Evolutionary conservation across 2,113 vertebrate genomes (phyloP).

Genomic region (Rhea pennata): DNA sequence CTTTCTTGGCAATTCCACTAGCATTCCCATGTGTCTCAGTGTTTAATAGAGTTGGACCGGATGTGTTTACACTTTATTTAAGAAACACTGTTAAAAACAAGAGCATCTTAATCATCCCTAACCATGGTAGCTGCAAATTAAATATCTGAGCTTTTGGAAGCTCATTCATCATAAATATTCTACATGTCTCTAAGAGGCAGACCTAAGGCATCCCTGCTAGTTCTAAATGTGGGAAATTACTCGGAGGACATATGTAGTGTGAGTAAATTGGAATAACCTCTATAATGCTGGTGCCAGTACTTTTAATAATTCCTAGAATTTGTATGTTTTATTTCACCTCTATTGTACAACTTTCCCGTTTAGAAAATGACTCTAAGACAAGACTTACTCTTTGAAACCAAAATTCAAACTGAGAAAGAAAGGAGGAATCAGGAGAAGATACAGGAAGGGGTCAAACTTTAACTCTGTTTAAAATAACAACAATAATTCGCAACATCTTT

Average conservation of each 20-base stretch:
- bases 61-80: conserved; percentile 43
- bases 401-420: background rate
- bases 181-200: background rate
- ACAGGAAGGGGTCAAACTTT: background rate
- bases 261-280: background rate
- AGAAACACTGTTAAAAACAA: conserved; percentile 52
- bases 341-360: background rate
- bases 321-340: background rate
- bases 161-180: conserved; percentile 41
- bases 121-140: conserved; percentile 38
- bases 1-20: conserved; percentile 13
- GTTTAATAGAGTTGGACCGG: conserved; percentile 20
- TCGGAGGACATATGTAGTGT: background rate
- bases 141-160: conserved; percentile 39
- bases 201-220: background rate
- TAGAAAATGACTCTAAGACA: background rate
- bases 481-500: background rate
- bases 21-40: background rate
- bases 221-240: background rate
- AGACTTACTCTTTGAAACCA: background rate
- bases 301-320: background rate
- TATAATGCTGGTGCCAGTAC: background rate
- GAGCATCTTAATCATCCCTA: conserved; percentile 65
- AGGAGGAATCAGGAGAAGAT: background rate
- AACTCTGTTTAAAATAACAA: background rate